A percentile compares a stretch with the other conserved stretches of the same genome.
phyloP scores from a whole-genome alignment of 2,888 invertebrate genomes.

The Plagodis dolabraria region DNA sequence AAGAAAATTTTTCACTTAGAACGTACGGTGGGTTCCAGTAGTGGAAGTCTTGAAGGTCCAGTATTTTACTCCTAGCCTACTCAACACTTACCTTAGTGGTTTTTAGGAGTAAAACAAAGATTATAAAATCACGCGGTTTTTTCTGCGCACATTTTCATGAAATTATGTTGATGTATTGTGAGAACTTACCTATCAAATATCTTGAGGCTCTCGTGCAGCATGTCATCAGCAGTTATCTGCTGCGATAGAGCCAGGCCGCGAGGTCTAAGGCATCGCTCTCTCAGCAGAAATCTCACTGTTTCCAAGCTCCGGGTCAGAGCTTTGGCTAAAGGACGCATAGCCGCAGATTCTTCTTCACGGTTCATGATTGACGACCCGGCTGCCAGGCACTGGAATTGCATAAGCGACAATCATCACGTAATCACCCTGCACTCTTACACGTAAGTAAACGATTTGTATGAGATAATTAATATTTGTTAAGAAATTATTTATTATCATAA shows the following conservation, averaged over 20 bases:
- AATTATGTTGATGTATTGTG: not conserved
- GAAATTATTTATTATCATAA: no score
- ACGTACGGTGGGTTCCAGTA: no score
- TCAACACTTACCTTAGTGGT: no score
- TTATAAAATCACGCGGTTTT: not conserved
- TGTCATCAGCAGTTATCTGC: slow-evolving; percentile 84
- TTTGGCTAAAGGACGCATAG: slow-evolving; percentile 98
- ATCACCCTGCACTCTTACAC: no score
- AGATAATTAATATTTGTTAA: no score
- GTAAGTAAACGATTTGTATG: no score
- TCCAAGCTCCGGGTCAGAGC: slow-evolving; percentile 98
- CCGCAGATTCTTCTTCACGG: slow-evolving; percentile 96
- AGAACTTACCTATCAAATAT: slow-evolving; percentile 67
- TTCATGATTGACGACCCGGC: slow-evolving; percentile 99
- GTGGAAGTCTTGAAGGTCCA: no score
- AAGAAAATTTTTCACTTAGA: no score
- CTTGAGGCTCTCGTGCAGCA: slow-evolving; percentile 91
- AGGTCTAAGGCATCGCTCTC: slow-evolving; percentile 93
- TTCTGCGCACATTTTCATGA: not conserved
- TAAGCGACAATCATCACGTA: no score
- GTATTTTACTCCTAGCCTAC: no score
- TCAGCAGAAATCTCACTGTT: slow-evolving; percentile 93
- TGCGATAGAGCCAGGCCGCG: slow-evolving; percentile 81
- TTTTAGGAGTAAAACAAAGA: not conserved
- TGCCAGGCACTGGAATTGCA: slow-evolving; percentile 91